Base-by-base conservation (phyloP, 1,140 invertebrate genomes). In the Drosophila trapezifrons region DNA sequence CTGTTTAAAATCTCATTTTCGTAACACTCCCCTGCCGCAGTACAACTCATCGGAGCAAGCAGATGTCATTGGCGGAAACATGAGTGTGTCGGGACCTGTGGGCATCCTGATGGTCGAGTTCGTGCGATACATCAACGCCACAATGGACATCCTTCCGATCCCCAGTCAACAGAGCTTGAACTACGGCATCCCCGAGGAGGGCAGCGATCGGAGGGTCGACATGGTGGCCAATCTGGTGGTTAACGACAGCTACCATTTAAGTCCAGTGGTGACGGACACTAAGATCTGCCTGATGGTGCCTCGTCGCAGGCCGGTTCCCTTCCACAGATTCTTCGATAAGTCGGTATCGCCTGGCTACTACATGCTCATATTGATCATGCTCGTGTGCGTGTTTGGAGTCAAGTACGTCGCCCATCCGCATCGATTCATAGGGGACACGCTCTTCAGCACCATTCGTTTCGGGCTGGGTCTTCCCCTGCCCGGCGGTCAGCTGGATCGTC, bases 61-160 rank as follows among this genome's bases (percentile, higher is more conserved):
- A 9, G 4, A 38, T n/a, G 20, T 64, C 15, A 62, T 46, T 10
- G 35, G 32, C 2, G 59, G 40, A 0, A 56, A 22, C 20, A 38
- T 67, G 1, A 67, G 42, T 9, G 4, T 76, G 3, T 46, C 40
- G 74, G 2, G 12, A 22, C 2, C 2, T n/a, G n/a, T 51, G 6
- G 74, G 74, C 0, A n/a, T 18, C 2, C 4, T 76, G 4, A 22
- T 67, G 5, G 12, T 29, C 8, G 47, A 67, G 9, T 56, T 76
- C 17, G 13, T 49, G 17, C 20, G 13, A 0, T 17, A 38, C 25
- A 6, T 66, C 8, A 76, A 76, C 38, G 56, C 49, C 25, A 67
- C 20, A 3, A 56, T 60, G 25, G 55, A 76, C 3, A 43, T 69
- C 1, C 12, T 55, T 6, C 29, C 10, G 8, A 4, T 46, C 2